Percentiles rank a stretch among this genome's conserved stretches.
Conservation (phyloP, 1,140 invertebrate species). For the Protaetia brevitarsis region DNA sequence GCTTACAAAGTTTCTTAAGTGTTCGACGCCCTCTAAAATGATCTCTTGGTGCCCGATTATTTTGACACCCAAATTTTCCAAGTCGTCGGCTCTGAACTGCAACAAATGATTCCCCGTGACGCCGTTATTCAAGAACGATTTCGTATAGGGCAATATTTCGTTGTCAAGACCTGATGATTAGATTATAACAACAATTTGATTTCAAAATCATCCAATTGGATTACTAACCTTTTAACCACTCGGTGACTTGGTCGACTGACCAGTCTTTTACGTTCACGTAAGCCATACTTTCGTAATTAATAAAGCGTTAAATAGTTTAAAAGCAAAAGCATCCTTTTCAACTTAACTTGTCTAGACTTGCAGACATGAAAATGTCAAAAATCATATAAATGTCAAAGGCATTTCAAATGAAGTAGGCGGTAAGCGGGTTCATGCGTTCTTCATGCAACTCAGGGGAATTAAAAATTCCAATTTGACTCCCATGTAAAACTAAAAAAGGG, state of each 20-base stretch:
- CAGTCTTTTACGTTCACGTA: conserved; percentile 89
- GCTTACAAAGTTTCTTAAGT: conserved; percentile 82
- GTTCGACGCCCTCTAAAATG: conserved; percentile 85
- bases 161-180: conserved; percentile 71
- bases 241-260: conserved; percentile 89
- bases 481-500: too few species aligned
- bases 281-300: conserved; percentile 58
- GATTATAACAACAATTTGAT: conserved; percentile 10
- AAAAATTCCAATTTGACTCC: too few species aligned
- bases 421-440: too few species aligned
- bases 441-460: too few species aligned
- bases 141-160: conserved; percentile 75
- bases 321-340: neutral
- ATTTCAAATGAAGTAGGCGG: too few species aligned
- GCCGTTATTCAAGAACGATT: conserved; percentile 74
- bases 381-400: too few species aligned
- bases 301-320: neutral
- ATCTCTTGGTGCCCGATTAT: conserved; percentile 91
- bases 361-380: neutral
- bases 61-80: conserved; percentile 78
- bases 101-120: conserved; percentile 81
- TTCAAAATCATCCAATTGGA: conserved; percentile 1
- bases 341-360: neutral
- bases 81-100: conserved; percentile 78
- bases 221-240: conserved; percentile 81